These are phyloP conservation scores for Onychostruthus taczanowskii DNA, from an alignment of 2,113 vertebrate species.

Conservation along the genomic window DNA sequence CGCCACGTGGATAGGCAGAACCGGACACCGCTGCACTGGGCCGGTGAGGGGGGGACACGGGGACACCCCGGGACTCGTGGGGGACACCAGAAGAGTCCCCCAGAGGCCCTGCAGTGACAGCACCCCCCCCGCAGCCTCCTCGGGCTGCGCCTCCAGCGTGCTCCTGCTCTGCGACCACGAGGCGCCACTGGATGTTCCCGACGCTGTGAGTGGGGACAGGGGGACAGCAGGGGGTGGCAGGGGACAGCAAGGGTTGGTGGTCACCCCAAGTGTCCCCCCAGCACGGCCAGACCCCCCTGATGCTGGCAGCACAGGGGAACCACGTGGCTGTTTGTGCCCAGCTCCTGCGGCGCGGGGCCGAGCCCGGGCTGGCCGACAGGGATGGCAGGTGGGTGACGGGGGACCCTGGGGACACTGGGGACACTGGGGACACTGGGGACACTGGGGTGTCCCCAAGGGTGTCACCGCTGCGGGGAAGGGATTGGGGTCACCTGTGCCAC, in stretches of 20 bases:
- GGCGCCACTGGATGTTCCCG: constrained; percentile 61
- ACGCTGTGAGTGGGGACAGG: constrained; percentile 48
- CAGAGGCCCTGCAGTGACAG: background rate
- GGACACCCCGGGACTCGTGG: background rate
- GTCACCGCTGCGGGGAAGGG: background rate
- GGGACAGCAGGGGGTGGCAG: background rate
- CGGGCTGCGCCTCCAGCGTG: constrained; percentile 75
- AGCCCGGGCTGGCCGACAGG: constrained; percentile 52
- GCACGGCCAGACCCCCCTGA: constrained; percentile 74
- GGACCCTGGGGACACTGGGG: background rate
- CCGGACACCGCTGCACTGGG: constrained; percentile 77
- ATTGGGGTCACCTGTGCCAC: rapidly evolving
- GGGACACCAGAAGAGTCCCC: background rate
- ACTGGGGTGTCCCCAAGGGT: background rate
- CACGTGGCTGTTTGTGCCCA: constrained; percentile 69
- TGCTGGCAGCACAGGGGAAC: constrained; percentile 69
- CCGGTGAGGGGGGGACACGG: constrained; percentile 47
- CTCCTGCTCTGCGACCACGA: constrained; percentile 73
- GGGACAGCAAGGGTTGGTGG: background rate
- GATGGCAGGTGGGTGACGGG: constrained; percentile 66
- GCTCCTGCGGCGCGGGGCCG: constrained; percentile 69
- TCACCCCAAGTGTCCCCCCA: background rate
- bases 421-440: background rate
- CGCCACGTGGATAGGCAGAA: constrained; percentile 66
- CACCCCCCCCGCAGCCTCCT: constrained; percentile 46